A percentile compares a stretch with the other conserved stretches of the same genome.
Evolutionary conservation across 2,797 vertebrate genomes (phyloP).

Genomic region (Parauchenoglanis ngamensis): DNA sequence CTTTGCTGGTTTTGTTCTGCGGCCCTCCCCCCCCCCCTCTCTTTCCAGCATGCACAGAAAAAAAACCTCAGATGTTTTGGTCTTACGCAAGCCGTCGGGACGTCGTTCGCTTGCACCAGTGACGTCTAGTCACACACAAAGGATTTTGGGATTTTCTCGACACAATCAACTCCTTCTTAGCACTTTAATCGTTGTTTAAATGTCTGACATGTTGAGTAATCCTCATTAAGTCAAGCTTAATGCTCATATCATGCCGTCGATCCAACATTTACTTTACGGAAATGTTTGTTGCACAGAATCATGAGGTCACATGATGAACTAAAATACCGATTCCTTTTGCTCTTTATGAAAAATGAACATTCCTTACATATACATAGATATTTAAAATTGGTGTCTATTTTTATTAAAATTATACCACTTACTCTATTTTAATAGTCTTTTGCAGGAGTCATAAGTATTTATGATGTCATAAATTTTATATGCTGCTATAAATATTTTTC

Average conservation of each 20-base stretch:
- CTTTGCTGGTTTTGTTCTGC: conserved; percentile 1
- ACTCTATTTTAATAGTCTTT: background rate
- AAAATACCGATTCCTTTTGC: background rate
- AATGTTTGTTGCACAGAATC: background rate
- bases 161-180: conserved; percentile 20
- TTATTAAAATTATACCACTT: background rate
- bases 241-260: background rate
- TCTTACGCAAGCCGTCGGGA: background rate
- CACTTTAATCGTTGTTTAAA: background rate
- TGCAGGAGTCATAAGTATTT: background rate
- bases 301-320: too few species aligned
- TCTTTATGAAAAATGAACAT: background rate
- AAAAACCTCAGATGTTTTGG: conserved; percentile 27
- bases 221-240: background rate
- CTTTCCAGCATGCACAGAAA: background rate
- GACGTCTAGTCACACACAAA: conserved; percentile 1
- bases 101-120: conserved; percentile 20
- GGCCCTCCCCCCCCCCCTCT: background rate
- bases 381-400: background rate
- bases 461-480: background rate
- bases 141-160: conserved; percentile 6
- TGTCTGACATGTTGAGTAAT: background rate
- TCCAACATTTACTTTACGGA: background rate
- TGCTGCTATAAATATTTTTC: background rate
- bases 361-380: background rate